A percentile compares a stretch with the other conserved stretches of the same genome.
Evolutionary conservation across 1,140 invertebrate species (phyloP).

Genomic region (Neodiprion fabricii): DNA sequence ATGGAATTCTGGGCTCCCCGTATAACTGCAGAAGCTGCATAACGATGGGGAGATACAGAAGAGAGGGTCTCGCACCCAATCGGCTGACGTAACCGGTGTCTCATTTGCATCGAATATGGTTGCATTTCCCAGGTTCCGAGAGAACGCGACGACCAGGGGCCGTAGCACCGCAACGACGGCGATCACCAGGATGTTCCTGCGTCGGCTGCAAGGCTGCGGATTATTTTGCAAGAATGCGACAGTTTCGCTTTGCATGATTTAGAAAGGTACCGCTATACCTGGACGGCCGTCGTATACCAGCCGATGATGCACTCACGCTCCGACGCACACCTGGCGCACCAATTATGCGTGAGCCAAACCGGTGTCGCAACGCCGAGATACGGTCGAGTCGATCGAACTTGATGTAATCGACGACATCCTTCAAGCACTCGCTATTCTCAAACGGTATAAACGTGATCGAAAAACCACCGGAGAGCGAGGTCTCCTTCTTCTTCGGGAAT

Average conservation of each 20-base stretch:
- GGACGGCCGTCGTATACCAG: too few relatives aligned
- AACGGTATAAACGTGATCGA: too few relatives aligned
- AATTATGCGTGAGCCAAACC: neutral
- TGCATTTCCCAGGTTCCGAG: neutral
- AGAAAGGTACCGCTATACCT: neutral
- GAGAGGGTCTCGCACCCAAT: neutral
- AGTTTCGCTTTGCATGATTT: neutral
- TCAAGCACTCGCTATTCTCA: too few relatives aligned
- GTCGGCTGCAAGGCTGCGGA: neutral
- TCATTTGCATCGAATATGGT: conserved; percentile 2
- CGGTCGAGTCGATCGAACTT: neutral
- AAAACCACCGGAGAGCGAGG: too few relatives aligned
- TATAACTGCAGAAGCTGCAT: neutral
- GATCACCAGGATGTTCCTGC: neutral
- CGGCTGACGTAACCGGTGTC: neutral
- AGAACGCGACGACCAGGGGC: neutral
- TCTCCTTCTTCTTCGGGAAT: too few relatives aligned
- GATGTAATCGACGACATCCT: too few relatives aligned
- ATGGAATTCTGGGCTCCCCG: too few relatives aligned
- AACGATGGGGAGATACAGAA: neutral
- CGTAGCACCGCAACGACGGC: neutral
- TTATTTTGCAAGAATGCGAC: neutral
- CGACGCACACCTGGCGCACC: neutral
- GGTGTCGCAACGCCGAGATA: neutral
- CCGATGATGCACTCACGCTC: neutral